Evolutionary conservation across 2,797 vertebrate species (phyloP).

Genomic region (Sebastolobus alascanus): DNA sequence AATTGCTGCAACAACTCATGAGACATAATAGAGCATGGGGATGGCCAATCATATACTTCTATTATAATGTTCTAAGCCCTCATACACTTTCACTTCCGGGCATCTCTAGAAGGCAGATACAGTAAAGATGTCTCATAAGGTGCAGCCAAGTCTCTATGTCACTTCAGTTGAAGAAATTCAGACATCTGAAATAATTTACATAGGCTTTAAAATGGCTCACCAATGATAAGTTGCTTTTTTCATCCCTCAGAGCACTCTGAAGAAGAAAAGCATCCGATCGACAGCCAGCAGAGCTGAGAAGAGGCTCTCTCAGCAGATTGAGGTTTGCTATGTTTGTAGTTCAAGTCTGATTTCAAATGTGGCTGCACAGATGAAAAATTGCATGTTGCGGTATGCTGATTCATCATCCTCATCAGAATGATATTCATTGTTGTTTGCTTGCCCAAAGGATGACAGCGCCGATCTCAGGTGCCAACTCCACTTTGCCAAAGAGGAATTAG

Average conservation of each 20-base stretch:
- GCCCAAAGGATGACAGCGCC: conserved; percentile 91
- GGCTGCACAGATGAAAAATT: neutral
- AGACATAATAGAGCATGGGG: too few species aligned
- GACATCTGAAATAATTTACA: neutral
- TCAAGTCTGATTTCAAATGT: conserved; percentile 1
- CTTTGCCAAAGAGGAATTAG: conserved; percentile 97
- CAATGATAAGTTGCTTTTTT: conserved; percentile 1
- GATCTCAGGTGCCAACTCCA: conserved; percentile 97
- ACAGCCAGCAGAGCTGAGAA: conserved; percentile 89
- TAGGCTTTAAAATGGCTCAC: neutral
- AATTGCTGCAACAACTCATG: too few species aligned
- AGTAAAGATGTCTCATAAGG: neutral
- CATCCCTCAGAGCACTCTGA: conserved; percentile 89
- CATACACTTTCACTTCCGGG: too few species aligned
- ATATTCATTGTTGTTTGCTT: conserved; percentile 24
- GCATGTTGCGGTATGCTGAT: neutral
- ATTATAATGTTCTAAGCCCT: too few species aligned
- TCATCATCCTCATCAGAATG: neutral
- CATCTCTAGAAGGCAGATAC: neutral
- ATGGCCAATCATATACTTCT: too few species aligned
- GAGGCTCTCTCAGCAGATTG: conserved; percentile 91
- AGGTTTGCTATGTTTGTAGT: conserved; percentile 54
- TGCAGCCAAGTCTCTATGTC: neutral
- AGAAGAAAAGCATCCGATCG: conserved; percentile 91
- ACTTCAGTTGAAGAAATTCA: neutral